Conservation (phyloP, 2,113 vertebrate species). For the Amia ocellicauda region DNA sequence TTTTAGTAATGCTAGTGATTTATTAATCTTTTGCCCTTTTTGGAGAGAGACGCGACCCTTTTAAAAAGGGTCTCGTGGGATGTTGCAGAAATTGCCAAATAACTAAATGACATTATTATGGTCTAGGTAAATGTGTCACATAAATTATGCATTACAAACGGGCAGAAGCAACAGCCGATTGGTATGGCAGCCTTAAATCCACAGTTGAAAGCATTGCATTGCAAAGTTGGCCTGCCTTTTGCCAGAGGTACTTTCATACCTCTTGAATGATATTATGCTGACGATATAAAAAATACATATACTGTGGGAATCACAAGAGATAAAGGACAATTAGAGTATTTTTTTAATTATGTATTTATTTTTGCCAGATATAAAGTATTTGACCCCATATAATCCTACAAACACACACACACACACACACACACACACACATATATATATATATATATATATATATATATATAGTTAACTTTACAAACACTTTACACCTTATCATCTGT, state of each 20-base stretch:
- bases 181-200: constrained; percentile 52
- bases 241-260: too few relatives aligned
- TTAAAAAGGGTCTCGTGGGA: constrained; percentile 47
- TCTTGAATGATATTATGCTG: too few relatives aligned
- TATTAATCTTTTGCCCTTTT: constrained; percentile 68
- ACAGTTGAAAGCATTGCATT: constrained; percentile 35
- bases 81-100: constrained; percentile 56
- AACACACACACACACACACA: too few relatives aligned
- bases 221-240: too few relatives aligned
- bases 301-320: constrained; percentile 33
- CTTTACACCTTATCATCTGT: too few relatives aligned
- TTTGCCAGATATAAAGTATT: constrained; percentile 10
- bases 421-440: too few relatives aligned
- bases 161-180: constrained; percentile 48
- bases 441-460: too few relatives aligned
- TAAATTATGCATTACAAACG: constrained; percentile 63
- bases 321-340: constrained; percentile 32
- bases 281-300: constrained; percentile 25
- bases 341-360: constrained; percentile 21
- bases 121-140: constrained; percentile 59
- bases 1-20: too few relatives aligned
- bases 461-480: too few relatives aligned
- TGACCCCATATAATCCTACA: constrained; percentile 29
- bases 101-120: constrained; percentile 65
- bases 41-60: constrained; percentile 56